Conservation (phyloP, 2,113 vertebrate species). For the Cyprinodon variegatus region DNA sequence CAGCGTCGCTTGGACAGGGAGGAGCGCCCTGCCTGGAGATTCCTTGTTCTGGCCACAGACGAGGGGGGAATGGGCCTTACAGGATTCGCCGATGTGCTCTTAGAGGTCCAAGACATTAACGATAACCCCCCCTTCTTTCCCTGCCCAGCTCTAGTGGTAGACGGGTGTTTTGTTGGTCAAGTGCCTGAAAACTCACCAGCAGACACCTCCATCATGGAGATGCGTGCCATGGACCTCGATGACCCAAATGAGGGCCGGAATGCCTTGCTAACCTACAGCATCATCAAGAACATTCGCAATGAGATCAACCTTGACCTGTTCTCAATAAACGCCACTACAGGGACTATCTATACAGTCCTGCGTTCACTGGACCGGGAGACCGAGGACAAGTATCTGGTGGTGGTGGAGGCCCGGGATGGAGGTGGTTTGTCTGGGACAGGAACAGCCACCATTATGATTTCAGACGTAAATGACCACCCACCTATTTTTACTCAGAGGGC, state of each 20-base stretch:
- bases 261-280: constrained; percentile 85
- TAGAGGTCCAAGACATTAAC: constrained; percentile 86
- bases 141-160: constrained; percentile 74
- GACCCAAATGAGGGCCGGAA: constrained; percentile 84
- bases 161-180: constrained; percentile 83
- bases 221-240: constrained; percentile 87
- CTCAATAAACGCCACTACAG: constrained; percentile 83
- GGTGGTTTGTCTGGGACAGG: constrained; percentile 87
- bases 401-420: constrained; percentile 88
- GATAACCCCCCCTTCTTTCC: constrained; percentile 87
- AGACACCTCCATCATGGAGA: constrained; percentile 87
- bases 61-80: constrained; percentile 86
- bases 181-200: constrained; percentile 86
- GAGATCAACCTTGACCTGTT: constrained; percentile 89
- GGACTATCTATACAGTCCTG: constrained; percentile 85
- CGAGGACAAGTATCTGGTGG: constrained; percentile 83
- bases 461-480: constrained; percentile 88
- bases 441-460: constrained; percentile 86
- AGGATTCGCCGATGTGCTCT: constrained; percentile 88
- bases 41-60: constrained; percentile 88
- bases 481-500: constrained; percentile 85
- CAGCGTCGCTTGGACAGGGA: constrained; percentile 84
- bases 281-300: constrained; percentile 86
- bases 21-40: constrained; percentile 82
- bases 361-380: constrained; percentile 86